Base-by-base conservation (phyloP, 1,140 invertebrate species). In the Cotesia chilonis region DNA sequence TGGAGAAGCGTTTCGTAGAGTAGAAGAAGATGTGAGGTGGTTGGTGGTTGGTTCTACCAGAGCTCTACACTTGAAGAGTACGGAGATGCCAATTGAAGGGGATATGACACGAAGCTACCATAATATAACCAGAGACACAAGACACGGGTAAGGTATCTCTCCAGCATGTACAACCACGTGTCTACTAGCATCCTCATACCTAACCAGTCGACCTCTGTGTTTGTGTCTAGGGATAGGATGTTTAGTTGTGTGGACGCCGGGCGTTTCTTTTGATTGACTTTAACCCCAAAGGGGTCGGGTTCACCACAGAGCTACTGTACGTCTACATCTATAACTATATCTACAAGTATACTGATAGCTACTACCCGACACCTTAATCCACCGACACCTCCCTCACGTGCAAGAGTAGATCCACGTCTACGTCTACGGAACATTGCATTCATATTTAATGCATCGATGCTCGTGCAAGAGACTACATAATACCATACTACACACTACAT, bases 371-470 rank as follows among this genome's bases (percentile, higher is more conserved):
- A 47, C 41, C 41, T 47, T 47, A 6, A 47, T 47, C 4, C 10
- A 47, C 63, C 36, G 36, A 37, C 63, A 14, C 63, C 17, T 65
- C 63, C 36, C 35, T 14, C 28, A 36, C 12, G 60, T 37, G 20
- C 54, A 14, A 57, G 10, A 61, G 14, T 47, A 47, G 54, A 55
- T n/a, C 12, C 54, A 47, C 28, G 36, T 14, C 28, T 10, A 63
- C 5, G 35, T 63, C 2, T 65, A 37, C 63, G 63, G 63, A 65
- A 65, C 63, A 65, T 65, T 47, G 63, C 63, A 65, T 65, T 41
- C 63, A 65, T 65, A 65, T 65, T 65, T 65, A 65, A 65, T 65
- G 63, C 63, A 65, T 65, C 63, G 63, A 65, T 38, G 63, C 63
- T 65, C 17, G 37, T 65, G n/a, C 63, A 65, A 65, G 63, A 14